Conservation (phyloP, 1,140 invertebrate genomes). For the Zaprionus vittiger region DNA sequence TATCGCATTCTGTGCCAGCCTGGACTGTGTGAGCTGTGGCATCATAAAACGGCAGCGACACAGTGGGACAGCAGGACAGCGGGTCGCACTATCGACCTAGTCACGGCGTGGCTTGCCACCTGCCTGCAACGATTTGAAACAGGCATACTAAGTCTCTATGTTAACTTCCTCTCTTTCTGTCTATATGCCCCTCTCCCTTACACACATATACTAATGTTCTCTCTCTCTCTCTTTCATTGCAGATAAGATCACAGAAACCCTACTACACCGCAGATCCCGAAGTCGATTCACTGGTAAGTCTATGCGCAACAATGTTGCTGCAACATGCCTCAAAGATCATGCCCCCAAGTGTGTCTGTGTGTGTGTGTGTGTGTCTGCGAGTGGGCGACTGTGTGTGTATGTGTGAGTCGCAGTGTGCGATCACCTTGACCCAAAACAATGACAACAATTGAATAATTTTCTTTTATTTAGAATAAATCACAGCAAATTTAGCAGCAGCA, state of each 20-base stretch:
- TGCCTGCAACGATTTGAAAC: slow-evolving; percentile 52
- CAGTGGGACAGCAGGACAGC: slow-evolving; percentile 3
- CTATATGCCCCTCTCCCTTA: slow-evolving; percentile 74
- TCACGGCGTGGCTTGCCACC: slow-evolving; percentile 46
- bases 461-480: slow-evolving; percentile 83
- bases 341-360: slow-evolving; percentile 34
- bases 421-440: slow-evolving; percentile 81
- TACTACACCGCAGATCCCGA: slow-evolving; percentile 99
- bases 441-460: slow-evolving; percentile 83
- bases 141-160: slow-evolving; percentile 29
- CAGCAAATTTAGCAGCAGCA: slow-evolving; percentile 74
- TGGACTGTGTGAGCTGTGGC: slow-evolving; percentile 22
- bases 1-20: slow-evolving; percentile 52
- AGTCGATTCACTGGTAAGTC: slow-evolving; percentile 98
- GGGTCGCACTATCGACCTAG: slow-evolving; percentile 34
- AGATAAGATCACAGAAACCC: slow-evolving; percentile 99
- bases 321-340: slow-evolving; percentile 69
- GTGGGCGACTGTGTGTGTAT: slow-evolving; percentile 10
- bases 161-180: slow-evolving; percentile 4
- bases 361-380: slow-evolving; percentile 25
- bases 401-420: slow-evolving; percentile 33
- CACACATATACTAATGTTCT: slow-evolving; percentile 57
- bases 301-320: slow-evolving; percentile 71
- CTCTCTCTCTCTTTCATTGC: slow-evolving; percentile 86
- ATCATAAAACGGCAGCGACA: slow-evolving; percentile 70